phyloP scores from a whole-genome alignment of 2,113 vertebrate genomes.

The Callipepla squamata region DNA sequence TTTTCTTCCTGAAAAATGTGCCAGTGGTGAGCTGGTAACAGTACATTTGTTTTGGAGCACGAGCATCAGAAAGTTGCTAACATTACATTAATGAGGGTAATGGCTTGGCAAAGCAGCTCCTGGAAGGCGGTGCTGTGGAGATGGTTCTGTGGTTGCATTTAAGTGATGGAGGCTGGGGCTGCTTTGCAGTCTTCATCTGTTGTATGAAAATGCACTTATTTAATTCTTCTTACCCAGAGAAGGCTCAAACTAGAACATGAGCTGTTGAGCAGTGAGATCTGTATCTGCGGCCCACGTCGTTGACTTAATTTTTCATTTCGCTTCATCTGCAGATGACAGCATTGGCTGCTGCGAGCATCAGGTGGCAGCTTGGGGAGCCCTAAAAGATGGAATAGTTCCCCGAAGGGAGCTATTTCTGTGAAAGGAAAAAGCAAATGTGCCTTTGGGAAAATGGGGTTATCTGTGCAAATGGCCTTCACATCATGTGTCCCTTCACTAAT shows the following conservation, averaged over 20 bases:
- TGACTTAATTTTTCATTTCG: neutral
- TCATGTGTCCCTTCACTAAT: neutral
- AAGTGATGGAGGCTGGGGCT: neutral
- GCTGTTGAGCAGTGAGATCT: neutral
- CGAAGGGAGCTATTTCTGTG: neutral
- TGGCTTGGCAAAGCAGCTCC: constrained; percentile 26
- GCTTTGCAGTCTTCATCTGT: constrained; percentile 24
- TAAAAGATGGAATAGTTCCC: neutral
- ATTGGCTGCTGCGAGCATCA: neutral
- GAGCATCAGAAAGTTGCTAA: neutral
- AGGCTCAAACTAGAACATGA: neutral
- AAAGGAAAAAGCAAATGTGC: neutral
- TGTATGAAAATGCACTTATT: neutral
- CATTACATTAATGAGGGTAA: constrained; percentile 7
- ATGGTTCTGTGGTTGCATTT: neutral
- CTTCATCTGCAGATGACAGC: neutral
- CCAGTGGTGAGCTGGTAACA: neutral
- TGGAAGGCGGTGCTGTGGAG: neutral
- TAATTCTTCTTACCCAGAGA: constrained; percentile 15
- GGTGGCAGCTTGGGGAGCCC: neutral
- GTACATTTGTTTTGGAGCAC: constrained; percentile 29
- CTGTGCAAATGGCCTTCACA: neutral
- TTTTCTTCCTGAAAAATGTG: constrained; percentile 57
- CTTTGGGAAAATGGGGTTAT: neutral
- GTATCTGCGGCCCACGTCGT: neutral